Evolutionary conservation across 1,140 invertebrate species (phyloP).

Genomic region (Trialeurodes vaporariorum): DNA sequence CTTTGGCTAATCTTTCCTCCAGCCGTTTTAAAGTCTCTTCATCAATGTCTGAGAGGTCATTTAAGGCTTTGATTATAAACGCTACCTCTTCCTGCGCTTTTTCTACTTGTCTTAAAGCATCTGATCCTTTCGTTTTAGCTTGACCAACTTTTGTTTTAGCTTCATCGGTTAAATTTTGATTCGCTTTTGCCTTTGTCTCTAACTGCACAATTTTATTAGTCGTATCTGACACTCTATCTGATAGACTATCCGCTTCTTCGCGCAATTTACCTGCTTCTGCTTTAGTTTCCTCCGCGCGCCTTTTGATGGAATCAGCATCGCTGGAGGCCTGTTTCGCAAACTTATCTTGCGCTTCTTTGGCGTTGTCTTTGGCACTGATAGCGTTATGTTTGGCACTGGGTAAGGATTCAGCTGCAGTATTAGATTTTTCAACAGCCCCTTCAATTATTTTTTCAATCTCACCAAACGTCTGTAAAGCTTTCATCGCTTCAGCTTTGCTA

Average conservation of each 20-base stretch:
- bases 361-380: slow-evolving; percentile 56
- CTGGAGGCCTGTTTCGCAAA: slow-evolving; percentile 56
- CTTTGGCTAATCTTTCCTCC: slow-evolving; percentile 56
- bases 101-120: slow-evolving; percentile 65
- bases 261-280: slow-evolving; percentile 56
- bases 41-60: slow-evolving; percentile 62
- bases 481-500: slow-evolving; percentile 50
- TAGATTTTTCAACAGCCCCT: slow-evolving; percentile 47
- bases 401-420: slow-evolving; percentile 42
- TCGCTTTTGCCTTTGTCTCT: slow-evolving; percentile 58
- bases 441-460: slow-evolving; percentile 47
- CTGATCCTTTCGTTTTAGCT: slow-evolving; percentile 66
- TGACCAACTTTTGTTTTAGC: slow-evolving; percentile 67
- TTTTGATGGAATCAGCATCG: slow-evolving; percentile 62
- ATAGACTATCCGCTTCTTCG: slow-evolving; percentile 63
- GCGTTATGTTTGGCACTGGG: slow-evolving; percentile 65
- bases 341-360: slow-evolving; percentile 60
- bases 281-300: slow-evolving; percentile 62
- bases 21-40: slow-evolving; percentile 52
- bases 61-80: slow-evolving; percentile 65
- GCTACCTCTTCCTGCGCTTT: slow-evolving; percentile 66
- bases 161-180: slow-evolving; percentile 58
- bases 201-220: slow-evolving; percentile 53
- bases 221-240: slow-evolving; percentile 54
- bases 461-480: slow-evolving; percentile 46